Base-by-base conservation (phyloP, 1,140 invertebrate species). In the Pararge aegeria region DNA sequence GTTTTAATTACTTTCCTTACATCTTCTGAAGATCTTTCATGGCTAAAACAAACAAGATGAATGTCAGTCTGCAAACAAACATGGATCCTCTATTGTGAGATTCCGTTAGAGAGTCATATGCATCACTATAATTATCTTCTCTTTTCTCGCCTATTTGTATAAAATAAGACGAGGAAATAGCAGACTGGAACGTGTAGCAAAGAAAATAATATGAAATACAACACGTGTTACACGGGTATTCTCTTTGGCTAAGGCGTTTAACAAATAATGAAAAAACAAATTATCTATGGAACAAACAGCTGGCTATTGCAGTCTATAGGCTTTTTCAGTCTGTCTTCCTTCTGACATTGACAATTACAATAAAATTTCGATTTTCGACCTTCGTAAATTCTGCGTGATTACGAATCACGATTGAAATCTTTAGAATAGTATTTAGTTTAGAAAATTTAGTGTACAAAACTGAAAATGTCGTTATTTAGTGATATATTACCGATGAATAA, bases 1-100 rank as follows among this genome's bases (percentile, higher is more conserved):
- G 93, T 91, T 69, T 92, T 91, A 16, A 96, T 92, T 48, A 93
- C 90, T 74, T 92, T 85, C 37, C 91, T 80, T 0, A 93, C 90
- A 73, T 94, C 91, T 54, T 93, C 89, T 13, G 92, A 64, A 7
- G 87, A 91, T 40, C 92, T 87, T 38, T 80, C 69, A 54, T 90
- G 90, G 0, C 91, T 92, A 61, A 24, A 74, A 85, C 44, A 58
- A 60, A 52, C 66, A 24, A 50, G 19, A 15, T n/a, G 13, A 21
- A 46, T 1, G n/a, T n/a, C n/a, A n/a, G n/a, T n/a, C n/a, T n/a
- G n/a, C n/a, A n/a, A n/a, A n/a, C n/a, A n/a, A n/a, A n/a, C n/a
- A n/a, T n/a, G n/a, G n/a, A n/a, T n/a, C n/a, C n/a, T n/a, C n/a
- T n/a, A n/a, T n/a, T n/a, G n/a, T n/a, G n/a, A n/a, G n/a, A n/a